These are phyloP conservation scores for Catocala fraxini DNA, from an alignment of 2,888 invertebrate species.

Conservation along the genomic window DNA sequence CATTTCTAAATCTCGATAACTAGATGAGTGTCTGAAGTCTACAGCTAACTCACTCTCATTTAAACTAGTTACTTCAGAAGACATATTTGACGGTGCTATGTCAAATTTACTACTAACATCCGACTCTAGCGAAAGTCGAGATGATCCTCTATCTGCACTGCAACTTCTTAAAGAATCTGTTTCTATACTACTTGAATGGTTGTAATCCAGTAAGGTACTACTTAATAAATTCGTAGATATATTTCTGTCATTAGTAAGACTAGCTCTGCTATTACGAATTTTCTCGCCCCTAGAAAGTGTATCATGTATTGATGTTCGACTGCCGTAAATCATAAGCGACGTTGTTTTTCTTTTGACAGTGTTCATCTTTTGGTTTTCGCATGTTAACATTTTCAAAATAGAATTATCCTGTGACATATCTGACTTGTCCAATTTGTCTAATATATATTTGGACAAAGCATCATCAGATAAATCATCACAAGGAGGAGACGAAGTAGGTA, in stretches of 20 bases:
- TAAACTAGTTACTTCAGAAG: slow-evolving; percentile 78
- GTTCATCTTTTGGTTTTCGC: slow-evolving; percentile 80
- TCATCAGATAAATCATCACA: slow-evolving; percentile 91
- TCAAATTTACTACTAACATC: slow-evolving; percentile 85
- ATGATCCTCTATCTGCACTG: slow-evolving; percentile 81
- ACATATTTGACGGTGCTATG: slow-evolving; percentile 74
- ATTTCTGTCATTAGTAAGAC: slow-evolving; percentile 73
- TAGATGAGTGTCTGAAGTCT: slow-evolving; percentile 83
- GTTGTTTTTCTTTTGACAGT: slow-evolving; percentile 82
- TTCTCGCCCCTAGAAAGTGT: slow-evolving; percentile 84
- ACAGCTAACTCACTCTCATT: slow-evolving; percentile 82
- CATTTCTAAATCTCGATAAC: slow-evolving; percentile 86
- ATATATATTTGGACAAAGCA: slow-evolving; percentile 80
- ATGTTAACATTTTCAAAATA: slow-evolving; percentile 82
- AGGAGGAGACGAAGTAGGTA: slow-evolving; percentile 92
- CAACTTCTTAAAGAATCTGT: slow-evolving; percentile 80
- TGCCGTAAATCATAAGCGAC: slow-evolving; percentile 85
- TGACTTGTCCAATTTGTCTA: slow-evolving; percentile 85
- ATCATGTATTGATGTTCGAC: slow-evolving; percentile 83
- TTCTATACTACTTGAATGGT: slow-evolving; percentile 73
- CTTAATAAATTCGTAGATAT: slow-evolving; percentile 62
- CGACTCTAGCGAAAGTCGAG: slow-evolving; percentile 81
- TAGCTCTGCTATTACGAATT: slow-evolving; percentile 80
- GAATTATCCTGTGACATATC: slow-evolving; percentile 82
- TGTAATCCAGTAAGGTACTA: slow-evolving; percentile 72